Base-by-base conservation (phyloP, 2,113 vertebrate species). In the Alligator mississippiensis region DNA sequence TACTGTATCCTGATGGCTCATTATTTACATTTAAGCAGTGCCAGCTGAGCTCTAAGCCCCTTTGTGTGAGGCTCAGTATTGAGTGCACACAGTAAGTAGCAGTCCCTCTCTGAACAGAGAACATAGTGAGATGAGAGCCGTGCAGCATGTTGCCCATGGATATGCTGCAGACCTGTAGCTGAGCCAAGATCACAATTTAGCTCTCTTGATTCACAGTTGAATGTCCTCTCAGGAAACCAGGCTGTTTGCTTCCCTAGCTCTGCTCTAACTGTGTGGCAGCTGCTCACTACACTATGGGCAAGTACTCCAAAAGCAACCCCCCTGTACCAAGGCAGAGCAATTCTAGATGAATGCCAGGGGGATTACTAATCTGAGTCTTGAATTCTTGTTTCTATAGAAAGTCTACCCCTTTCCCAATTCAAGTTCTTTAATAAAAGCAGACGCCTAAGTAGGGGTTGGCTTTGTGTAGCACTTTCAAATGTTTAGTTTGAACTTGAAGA, bases 71-170 rank as follows among this genome's bases (percentile, higher is more conserved):
- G 54, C 62, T 64, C 47, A 91, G 82, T n/a, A 78, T 54, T 2
- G 28, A 80, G 63, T 0, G 0, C 11, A 1, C 18, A 11, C 19
- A 55, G 13, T 68, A n/a, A 70, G 0, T 0, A 1, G 61, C 81
- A 76, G 6, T 21, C 16, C 75, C 59, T 76, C 75, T 34, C 24
- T 82, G 2, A 84, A 17, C 38, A 79, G 57, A 75, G 62, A 68
- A 4, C 18, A 60, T 3, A 11, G 2, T 34, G 34, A 80, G 18
- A 57, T 58, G 8, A 90, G 24, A 93, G 92, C 82, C 64, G 21
- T 62, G 5, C 34, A 58, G 47, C 0, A 21, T 88, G 47, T 94
- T 76, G 60, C 25, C 30, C 0, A 0, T 13, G 28, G 79, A 64
- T 8, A 22, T 75, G 75, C 62, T 30, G 10, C 2, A 2, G 75